A percentile compares a stretch with the other conserved stretches of the same genome.
phyloP scores from a whole-genome alignment of 1,140 invertebrate genomes.

The Aphidius gifuensis region DNA sequence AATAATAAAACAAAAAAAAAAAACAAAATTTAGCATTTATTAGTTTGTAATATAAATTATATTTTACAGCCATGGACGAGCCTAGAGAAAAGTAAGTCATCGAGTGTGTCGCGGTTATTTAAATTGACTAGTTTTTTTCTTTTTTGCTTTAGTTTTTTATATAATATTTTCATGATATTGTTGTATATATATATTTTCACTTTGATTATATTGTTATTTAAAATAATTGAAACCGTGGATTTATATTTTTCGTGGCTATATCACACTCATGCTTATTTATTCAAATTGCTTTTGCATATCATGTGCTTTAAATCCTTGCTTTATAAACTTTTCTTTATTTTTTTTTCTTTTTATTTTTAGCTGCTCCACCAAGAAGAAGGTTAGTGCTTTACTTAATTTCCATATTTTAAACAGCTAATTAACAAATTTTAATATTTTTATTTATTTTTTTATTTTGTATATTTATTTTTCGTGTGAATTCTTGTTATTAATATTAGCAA shows the following conservation, averaged over 20 bases:
- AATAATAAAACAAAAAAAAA: background rate
- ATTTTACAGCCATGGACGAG: conserved; percentile 76
- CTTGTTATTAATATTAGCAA: background rate
- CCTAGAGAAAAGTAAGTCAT: conserved; percentile 77
- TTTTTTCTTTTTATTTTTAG: conserved; percentile 15
- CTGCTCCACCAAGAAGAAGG: conserved; percentile 16
- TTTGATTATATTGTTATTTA: conserved; percentile 16
- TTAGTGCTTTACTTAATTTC: conserved; percentile 17
- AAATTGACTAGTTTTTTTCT: conserved; percentile 24
- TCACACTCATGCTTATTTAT: too few relatives aligned
- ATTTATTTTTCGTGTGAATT: background rate
- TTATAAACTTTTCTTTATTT: conserved; percentile 17
- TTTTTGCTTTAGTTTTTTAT: conserved; percentile 19
- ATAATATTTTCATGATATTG: conserved; percentile 6
- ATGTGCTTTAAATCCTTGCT: background rate
- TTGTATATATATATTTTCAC: conserved; percentile 3
- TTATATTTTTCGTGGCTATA: background rate
- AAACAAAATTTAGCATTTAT: background rate
- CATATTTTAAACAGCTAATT: background rate
- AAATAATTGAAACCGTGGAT: background rate
- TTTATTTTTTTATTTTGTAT: conserved; percentile 1
- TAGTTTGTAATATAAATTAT: conserved; percentile 34
- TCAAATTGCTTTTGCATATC: too few relatives aligned
- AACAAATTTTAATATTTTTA: conserved; percentile 1
- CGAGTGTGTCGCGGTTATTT: conserved; percentile 19